These are phyloP conservation scores for Pollenia angustigena DNA, from an alignment of 2,888 invertebrate species.

Conservation along the genomic window DNA sequence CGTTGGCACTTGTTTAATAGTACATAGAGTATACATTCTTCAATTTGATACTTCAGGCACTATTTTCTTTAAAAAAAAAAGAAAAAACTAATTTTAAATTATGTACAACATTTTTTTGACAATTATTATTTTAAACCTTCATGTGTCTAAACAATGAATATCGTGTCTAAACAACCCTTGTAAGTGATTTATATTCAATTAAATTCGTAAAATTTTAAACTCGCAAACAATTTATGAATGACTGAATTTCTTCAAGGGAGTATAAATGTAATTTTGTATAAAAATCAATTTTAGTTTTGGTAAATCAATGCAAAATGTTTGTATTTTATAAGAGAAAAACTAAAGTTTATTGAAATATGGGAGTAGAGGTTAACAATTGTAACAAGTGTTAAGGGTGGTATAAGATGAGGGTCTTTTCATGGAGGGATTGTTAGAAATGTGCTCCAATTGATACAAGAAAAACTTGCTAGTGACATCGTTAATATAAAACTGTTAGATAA, in stretches of 20 bases:
- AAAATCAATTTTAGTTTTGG: slow-evolving; percentile 40
- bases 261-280: slow-evolving; percentile 12
- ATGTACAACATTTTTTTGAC: not conserved
- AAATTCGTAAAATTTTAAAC: slow-evolving; percentile 43
- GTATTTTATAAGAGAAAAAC: not conserved
- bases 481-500: too few relatives aligned
- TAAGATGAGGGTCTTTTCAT: too few relatives aligned
- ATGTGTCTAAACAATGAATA: slow-evolving; percentile 18
- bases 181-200: slow-evolving; percentile 66
- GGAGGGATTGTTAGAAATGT: too few relatives aligned
- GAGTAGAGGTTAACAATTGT: too few relatives aligned
- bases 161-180: slow-evolving; percentile 62
- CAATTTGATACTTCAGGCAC: slow-evolving; percentile 38
- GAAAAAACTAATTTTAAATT: not conserved
- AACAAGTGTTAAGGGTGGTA: too few relatives aligned
- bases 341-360: not conserved
- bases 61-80: slow-evolving; percentile 28
- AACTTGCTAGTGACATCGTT: too few relatives aligned
- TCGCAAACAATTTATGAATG: slow-evolving; percentile 49
- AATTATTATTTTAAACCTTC: slow-evolving; percentile 45
- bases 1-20: slow-evolving; percentile 14
- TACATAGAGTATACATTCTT: not conserved
- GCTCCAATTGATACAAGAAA: too few relatives aligned
- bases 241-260: slow-evolving; percentile 46
- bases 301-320: slow-evolving; percentile 23